phyloP scores from a whole-genome alignment of 1,140 invertebrate genomes.

The Rhyacophila brunnea region DNA sequence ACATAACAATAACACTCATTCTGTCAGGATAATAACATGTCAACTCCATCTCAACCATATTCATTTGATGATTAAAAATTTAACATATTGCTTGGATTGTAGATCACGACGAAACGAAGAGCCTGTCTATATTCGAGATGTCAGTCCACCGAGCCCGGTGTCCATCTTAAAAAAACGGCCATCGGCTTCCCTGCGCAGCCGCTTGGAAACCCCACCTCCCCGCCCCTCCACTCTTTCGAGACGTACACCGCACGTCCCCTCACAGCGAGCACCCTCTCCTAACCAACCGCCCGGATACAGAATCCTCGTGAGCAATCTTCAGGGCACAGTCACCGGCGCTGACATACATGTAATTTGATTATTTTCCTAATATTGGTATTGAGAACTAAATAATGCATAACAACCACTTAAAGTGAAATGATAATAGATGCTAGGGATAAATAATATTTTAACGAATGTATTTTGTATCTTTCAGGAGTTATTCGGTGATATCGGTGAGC shows the following conservation, averaged over 20 bases:
- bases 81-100: too few species aligned
- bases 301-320: conserved; percentile 85
- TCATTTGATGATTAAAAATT: too few species aligned
- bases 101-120: conserved; percentile 21
- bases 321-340: conserved; percentile 79
- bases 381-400: too few species aligned
- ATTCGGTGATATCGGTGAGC: conserved; percentile 87
- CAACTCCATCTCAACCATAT: too few species aligned
- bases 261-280: conserved; percentile 4
- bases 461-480: conserved; percentile 65
- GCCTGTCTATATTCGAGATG: conserved; percentile 33
- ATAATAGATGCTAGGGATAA: too few species aligned
- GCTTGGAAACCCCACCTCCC: conserved; percentile 6
- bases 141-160: conserved; percentile 47
- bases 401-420: too few species aligned
- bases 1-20: too few species aligned
- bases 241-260: neutral
- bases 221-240: neutral
- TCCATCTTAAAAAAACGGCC: conserved; percentile 53
- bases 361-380: too few species aligned
- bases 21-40: too few species aligned
- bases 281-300: conserved; percentile 60
- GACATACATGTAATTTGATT: conserved; percentile 74
- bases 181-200: conserved; percentile 37
- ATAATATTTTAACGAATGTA: too few species aligned